Conservation (phyloP, 2,113 vertebrate genomes). For the Ceratotherium simum region DNA sequence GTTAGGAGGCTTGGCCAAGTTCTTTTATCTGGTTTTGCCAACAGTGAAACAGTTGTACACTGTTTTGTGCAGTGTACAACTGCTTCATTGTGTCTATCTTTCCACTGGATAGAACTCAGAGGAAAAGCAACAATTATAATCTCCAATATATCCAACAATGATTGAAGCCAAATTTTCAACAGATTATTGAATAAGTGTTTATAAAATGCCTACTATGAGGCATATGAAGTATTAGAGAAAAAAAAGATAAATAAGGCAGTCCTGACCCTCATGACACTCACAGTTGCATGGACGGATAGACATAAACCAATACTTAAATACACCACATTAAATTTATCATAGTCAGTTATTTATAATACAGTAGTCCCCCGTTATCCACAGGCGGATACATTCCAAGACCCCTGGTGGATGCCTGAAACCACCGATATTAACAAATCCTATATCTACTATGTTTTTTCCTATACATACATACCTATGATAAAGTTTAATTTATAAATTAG, state of each 20-base stretch:
- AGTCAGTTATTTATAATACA: not conserved
- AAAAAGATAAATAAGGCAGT: not conserved
- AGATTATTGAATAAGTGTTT: not conserved
- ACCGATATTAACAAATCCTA: too few relatives aligned
- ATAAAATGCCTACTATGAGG: not conserved
- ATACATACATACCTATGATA: too few relatives aligned
- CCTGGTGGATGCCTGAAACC: too few relatives aligned
- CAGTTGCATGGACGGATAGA: not conserved
- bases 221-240: not conserved
- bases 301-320: not conserved
- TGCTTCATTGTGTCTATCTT: not conserved
- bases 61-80: not conserved
- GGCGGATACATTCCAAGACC: too few relatives aligned
- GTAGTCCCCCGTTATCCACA: too few relatives aligned
- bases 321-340: not conserved
- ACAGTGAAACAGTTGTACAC: not conserved
- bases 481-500: too few relatives aligned
- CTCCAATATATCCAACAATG: not conserved
- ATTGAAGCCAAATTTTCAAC: not conserved
- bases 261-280: not conserved
- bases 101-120: not conserved
- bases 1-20: not conserved
- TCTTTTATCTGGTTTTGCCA: not conserved
- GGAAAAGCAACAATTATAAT: not conserved
- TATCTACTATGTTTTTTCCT: too few relatives aligned